Conservation (phyloP, 2,113 vertebrate genomes). For the Nanorana parkeri region DNA sequence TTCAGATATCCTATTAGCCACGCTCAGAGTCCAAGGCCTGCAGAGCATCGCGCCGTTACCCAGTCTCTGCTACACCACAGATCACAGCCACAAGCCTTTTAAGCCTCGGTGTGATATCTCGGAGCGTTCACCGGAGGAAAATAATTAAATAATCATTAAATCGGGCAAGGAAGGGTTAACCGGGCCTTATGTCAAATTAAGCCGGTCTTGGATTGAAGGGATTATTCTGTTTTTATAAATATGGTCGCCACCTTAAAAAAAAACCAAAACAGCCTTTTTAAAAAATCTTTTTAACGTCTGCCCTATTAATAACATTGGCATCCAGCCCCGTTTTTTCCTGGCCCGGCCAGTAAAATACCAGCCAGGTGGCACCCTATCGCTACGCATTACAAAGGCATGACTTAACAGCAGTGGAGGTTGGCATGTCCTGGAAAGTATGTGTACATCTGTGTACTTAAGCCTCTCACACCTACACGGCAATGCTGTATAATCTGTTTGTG, state of each 20-base stretch:
- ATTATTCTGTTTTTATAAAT: no score
- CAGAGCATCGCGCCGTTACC: slow-evolving; percentile 7
- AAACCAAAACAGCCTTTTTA: no score
- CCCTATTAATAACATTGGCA: no score
- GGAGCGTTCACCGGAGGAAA: no score
- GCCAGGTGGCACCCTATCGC: no score
- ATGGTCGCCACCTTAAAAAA: no score
- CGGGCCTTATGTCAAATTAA: not conserved
- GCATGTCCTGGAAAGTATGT: slow-evolving; percentile 46
- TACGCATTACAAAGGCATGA: not conserved
- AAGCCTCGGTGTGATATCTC: not conserved
- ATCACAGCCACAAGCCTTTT: not conserved
- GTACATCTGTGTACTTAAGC: slow-evolving; percentile 9
- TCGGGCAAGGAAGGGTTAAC: not conserved
- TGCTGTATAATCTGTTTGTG: slow-evolving; percentile 2
- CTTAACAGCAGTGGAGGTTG: not conserved
- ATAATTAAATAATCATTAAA: not conserved
- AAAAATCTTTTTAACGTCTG: no score
- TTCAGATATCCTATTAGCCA: slow-evolving; percentile 2
- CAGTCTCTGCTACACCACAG: not conserved
- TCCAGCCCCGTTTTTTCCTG: no score
- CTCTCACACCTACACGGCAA: not conserved
- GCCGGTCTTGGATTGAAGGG: no score
- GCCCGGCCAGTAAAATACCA: no score
- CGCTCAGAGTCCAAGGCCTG: slow-evolving; percentile 1